phyloP scores from a whole-genome alignment of 2,113 vertebrate genomes.

The Scolopax mira region DNA sequence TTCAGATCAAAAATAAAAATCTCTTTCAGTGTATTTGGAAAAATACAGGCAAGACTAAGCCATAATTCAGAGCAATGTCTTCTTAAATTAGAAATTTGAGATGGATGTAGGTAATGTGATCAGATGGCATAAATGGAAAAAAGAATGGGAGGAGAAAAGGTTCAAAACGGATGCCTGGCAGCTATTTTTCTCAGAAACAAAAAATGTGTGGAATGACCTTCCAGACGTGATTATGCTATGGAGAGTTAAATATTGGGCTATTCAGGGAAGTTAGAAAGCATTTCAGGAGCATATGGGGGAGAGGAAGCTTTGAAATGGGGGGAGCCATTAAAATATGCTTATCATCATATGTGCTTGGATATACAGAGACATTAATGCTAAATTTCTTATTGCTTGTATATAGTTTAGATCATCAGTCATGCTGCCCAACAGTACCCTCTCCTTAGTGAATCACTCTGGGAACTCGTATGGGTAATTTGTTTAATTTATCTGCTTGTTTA shows the following conservation, averaged over 20 bases:
- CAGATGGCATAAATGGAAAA: constrained; percentile 49
- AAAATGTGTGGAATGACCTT: constrained; percentile 31
- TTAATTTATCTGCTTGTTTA: not conserved
- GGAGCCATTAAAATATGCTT: not conserved
- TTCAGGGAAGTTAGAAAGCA: not conserved
- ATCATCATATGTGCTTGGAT: not conserved
- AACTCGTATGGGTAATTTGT: not conserved
- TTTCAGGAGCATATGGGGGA: not conserved
- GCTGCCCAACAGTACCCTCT: not conserved
- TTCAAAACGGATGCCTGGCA: constrained; percentile 54
- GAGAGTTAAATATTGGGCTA: not conserved
- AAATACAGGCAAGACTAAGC: not conserved
- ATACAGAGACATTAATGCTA: not conserved
- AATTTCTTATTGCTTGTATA: not conserved
- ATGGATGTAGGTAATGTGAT: constrained; percentile 47
- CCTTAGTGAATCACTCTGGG: not conserved
- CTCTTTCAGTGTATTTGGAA: not conserved
- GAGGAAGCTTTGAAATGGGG: not conserved
- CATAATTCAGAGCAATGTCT: constrained; percentile 45
- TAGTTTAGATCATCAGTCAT: not conserved
- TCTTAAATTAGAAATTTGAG: constrained; percentile 57
- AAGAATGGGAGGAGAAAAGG: not conserved
- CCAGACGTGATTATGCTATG: not conserved
- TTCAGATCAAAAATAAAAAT: not conserved
- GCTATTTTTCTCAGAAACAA: constrained; percentile 32